Evolutionary conservation across 1,140 invertebrate species (phyloP).

Genomic region (Saccostrea glomerata): DNA sequence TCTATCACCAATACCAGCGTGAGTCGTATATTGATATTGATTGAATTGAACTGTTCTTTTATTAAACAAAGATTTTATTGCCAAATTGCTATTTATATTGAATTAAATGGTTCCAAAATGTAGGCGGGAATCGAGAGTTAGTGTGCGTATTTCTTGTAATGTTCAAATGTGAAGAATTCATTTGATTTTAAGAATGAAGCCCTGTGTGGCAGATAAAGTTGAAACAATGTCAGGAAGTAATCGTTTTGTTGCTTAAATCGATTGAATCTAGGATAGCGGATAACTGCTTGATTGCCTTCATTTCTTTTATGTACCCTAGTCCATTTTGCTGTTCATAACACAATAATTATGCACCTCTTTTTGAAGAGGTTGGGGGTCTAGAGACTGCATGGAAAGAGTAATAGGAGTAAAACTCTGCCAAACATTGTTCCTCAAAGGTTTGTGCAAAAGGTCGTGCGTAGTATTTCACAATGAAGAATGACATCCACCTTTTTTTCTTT

Average conservation of each 20-base stretch:
- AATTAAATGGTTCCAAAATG: no score
- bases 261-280: slow-evolving; percentile 47
- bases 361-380: slow-evolving; percentile 20
- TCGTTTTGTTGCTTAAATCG: slow-evolving; percentile 38
- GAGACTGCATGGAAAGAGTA: slow-evolving; percentile 35
- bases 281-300: slow-evolving; percentile 27
- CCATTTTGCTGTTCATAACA: slow-evolving; percentile 45
- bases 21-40: no score
- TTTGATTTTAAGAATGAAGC: slow-evolving; percentile 46
- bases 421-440: slow-evolving; percentile 15
- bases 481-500: slow-evolving; percentile 44
- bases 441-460: neutral
- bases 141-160: no score
- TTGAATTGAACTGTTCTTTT: no score
- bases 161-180: slow-evolving; percentile 39
- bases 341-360: neutral
- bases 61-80: no score
- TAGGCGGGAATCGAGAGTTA: no score
- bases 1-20: no score
- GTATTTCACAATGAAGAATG: slow-evolving; percentile 33
- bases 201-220: slow-evolving; percentile 54
- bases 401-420: slow-evolving; percentile 49
- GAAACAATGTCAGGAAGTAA: slow-evolving; percentile 41
- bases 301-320: slow-evolving; percentile 53
- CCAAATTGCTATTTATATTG: no score